Evolutionary conservation across 2,113 vertebrate species (phyloP).

Genomic region (Alaudala cheleensis): DNA sequence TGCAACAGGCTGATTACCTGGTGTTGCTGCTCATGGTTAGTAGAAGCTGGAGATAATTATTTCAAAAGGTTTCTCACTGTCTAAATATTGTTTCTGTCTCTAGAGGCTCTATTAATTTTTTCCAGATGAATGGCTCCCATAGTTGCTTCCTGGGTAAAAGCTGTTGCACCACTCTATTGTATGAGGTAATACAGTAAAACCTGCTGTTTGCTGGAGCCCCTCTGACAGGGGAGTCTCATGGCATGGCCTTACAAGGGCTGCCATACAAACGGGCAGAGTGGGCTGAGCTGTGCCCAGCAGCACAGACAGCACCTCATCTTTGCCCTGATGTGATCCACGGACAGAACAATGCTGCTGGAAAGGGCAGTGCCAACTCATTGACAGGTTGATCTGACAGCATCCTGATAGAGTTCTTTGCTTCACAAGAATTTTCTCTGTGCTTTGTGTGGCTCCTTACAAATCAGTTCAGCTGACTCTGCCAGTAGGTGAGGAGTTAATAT

Average conservation of each 20-base stretch:
- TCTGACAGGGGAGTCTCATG: background rate
- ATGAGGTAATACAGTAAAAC: background rate
- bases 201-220: background rate
- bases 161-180: background rate
- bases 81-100: background rate
- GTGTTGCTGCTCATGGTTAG: background rate
- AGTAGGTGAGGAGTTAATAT: background rate
- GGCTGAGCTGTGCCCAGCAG: background rate
- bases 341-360: background rate
- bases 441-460: background rate
- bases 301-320: background rate
- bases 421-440: background rate
- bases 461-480: background rate
- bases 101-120: background rate
- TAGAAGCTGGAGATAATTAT: background rate
- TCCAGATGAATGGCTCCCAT: background rate
- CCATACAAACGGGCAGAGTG: fast-evolving
- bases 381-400: background rate
- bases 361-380: background rate
- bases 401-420: background rate
- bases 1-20: background rate
- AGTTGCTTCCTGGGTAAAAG: background rate
- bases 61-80: background rate
- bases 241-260: background rate
- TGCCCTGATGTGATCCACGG: background rate